Conservation (phyloP, 1,140 invertebrate genomes). For the Platorchestia sp. region DNA sequence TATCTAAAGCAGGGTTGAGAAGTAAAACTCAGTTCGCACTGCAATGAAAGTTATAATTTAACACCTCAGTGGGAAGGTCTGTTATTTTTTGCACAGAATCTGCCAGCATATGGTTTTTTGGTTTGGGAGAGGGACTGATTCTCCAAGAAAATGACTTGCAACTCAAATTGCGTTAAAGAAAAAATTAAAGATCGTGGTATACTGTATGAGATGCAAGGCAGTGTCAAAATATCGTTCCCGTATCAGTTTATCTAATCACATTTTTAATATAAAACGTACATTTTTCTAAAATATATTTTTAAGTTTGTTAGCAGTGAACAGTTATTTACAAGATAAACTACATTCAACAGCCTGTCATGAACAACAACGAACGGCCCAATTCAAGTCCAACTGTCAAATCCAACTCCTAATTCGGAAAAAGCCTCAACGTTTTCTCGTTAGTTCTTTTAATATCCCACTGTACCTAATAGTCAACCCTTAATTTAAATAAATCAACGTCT, state of each 20-base stretch:
- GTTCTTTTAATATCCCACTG: background rate
- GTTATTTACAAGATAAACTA: background rate
- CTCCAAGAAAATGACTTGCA: background rate
- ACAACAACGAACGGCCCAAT: no score
- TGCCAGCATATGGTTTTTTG: no score
- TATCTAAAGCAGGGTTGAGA: no score
- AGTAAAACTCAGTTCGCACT: no score
- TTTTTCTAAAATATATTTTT: background rate
- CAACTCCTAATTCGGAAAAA: background rate
- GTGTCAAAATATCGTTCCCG: background rate
- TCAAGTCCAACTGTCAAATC: background rate
- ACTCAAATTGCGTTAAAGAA: background rate
- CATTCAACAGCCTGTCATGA: no score
- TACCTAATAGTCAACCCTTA: background rate
- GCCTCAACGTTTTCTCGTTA: background rate
- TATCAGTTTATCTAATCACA: background rate
- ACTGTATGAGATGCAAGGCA: background rate
- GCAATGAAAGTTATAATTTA: no score
- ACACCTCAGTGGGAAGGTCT: no score
- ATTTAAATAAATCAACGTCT: background rate
- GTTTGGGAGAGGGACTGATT: no score
- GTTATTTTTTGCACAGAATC: no score
- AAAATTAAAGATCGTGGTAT: background rate
- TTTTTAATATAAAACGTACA: background rate
- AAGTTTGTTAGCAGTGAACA: background rate